Base-by-base conservation (phyloP, 2,888 invertebrate species). In the Ophioninae sp. region DNA sequence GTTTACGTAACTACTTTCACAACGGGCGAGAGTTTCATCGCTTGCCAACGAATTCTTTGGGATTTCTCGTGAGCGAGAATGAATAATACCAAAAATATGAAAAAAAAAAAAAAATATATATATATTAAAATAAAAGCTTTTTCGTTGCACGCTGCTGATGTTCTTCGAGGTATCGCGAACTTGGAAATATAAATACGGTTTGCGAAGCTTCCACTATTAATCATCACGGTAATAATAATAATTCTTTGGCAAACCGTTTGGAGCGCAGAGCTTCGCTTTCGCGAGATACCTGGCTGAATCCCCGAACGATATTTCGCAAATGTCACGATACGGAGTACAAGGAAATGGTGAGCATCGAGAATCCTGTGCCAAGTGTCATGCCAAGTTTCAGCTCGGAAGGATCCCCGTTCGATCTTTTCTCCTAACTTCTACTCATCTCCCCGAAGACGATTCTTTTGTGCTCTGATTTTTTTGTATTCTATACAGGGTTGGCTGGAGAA, bases 1-100 rank as follows among this genome's bases (percentile, higher is more conserved):
- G 81, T 57, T 7, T 77, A 78, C 21, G 62, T 61, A 81, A 68
- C 78, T 86, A 81, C 84, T 80, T 86, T 82, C 30, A 75, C 68
- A 56, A n/a, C 17, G 39, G 59, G 56, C 13, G 17, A 13, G 17
- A 17, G 17, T 20, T 67, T 37, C 59, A 73, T 76, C 61, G 74
- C 59, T 77, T 75, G 81, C 84, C 81, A 74, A 78, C 17, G 78
- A 75, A 81, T 84, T 20, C 62, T 70, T 69, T 21, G 20, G 57
- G 30, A 23, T 64, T 41, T 70, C 59, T 7, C 7, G 21, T n/a
- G 13, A 37, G 44, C 13, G 6, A 50, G 62, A n/a, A 8, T 57
- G 23, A 20, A 3, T n/a, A 39, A n/a, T n/a, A n/a, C n/a, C n/a
- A n/a, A n/a, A n/a, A n/a, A n/a, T n/a, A n/a, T n/a, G 69, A 62